These are phyloP conservation scores for Delichon dasypus DNA, from an alignment of 2,797 vertebrate genomes.

Conservation along the genomic window DNA sequence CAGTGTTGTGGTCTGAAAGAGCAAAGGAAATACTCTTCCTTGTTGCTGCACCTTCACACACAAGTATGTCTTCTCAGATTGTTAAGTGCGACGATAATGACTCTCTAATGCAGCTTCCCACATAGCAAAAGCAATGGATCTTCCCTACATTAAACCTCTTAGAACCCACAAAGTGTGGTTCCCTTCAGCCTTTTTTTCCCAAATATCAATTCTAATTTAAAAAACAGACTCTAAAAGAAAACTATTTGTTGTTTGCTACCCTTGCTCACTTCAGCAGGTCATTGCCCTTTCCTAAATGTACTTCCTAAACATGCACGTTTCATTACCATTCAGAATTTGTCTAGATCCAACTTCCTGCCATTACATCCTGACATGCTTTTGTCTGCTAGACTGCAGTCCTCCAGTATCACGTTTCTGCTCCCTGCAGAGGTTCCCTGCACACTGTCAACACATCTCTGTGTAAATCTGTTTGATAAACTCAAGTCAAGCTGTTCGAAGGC, in stretches of 20 bases:
- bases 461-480: slow-evolving; percentile 24
- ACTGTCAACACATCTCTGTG: slow-evolving; percentile 1
- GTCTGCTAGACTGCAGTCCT: slow-evolving; percentile 17
- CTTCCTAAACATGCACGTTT: slow-evolving; percentile 12
- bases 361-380: slow-evolving; percentile 18
- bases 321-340: slow-evolving; percentile 8
- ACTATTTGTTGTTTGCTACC: not conserved
- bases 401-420: slow-evolving; percentile 17
- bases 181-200: not conserved
- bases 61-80: not conserved
- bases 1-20: not conserved
- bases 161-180: not conserved
- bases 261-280: not conserved
- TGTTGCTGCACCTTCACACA: not conserved
- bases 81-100: not conserved
- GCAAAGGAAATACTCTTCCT: not conserved
- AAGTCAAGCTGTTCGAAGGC: not conserved
- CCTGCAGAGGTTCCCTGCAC: not conserved
- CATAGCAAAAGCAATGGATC: not conserved
- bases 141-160: not conserved
- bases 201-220: not conserved
- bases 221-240: not conserved
- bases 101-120: not conserved
- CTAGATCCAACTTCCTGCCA: slow-evolving; percentile 26
- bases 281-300: not conserved